Percentiles rank a stretch among this genome's conserved stretches.
phyloP scores from a whole-genome alignment of 2,888 invertebrate species.

The Clistopyga incitator region DNA sequence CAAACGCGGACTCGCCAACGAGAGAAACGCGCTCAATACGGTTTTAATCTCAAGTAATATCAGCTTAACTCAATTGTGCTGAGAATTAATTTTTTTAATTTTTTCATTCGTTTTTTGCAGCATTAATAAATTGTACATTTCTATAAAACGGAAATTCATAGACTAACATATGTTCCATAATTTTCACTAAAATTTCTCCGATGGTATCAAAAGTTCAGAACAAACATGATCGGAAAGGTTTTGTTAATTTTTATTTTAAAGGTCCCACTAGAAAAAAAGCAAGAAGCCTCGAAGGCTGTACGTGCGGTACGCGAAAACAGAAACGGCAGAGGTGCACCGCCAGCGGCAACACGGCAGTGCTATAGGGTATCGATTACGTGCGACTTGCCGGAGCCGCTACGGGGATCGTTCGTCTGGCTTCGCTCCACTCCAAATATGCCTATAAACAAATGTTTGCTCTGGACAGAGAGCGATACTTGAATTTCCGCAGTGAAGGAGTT shows the following conservation, averaged over 20 bases:
- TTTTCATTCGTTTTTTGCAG: no score
- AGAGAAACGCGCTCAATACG: slow-evolving; percentile 2
- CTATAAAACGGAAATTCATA: no score
- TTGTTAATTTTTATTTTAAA: not conserved
- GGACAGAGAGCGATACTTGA: slow-evolving; percentile 19
- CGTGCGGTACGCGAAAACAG: slow-evolving; percentile 40
- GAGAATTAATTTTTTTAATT: no score
- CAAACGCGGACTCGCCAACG: slow-evolving; percentile 7
- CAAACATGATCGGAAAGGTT: no score
- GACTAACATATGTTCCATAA: no score
- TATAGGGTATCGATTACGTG: slow-evolving; percentile 68
- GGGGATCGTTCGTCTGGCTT: slow-evolving; percentile 64
- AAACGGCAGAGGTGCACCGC: slow-evolving; percentile 19
- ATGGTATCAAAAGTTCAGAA: no score
- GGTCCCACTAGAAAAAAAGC: not conserved
- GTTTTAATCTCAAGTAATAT: not conserved
- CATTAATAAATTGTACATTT: no score
- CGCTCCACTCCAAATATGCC: slow-evolving; percentile 52
- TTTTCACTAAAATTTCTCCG: no score
- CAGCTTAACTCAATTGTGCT: no score
- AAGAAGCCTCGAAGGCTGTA: slow-evolving; percentile 6
- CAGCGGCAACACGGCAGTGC: slow-evolving; percentile 39
- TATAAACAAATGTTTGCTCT: slow-evolving; percentile 51
- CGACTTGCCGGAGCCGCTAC: slow-evolving; percentile 59
- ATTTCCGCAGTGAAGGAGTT: slow-evolving; percentile 23